Evolutionary conservation across 2,113 vertebrate genomes (phyloP), one percentile per base, ranked within the genome.

Genomic region (Elanoides forficatus): DNA sequence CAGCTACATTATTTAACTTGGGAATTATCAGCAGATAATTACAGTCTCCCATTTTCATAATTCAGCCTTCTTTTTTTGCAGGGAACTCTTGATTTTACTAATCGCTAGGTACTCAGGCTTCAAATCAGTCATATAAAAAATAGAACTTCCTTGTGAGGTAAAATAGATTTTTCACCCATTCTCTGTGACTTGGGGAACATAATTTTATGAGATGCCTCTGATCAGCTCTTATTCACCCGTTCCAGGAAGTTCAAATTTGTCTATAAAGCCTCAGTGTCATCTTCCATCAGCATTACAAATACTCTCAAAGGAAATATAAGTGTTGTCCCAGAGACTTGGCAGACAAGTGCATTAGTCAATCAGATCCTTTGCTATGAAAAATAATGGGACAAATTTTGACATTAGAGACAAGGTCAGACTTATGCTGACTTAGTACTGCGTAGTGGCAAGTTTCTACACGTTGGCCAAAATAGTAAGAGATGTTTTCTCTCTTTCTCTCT

Each of bases 211-310:
- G 15, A n/a, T 83, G 5, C 30, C 19, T 72, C 73, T 85, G 38
- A 60, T 70, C 25, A 67, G 40, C 32, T 85, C 38, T 80, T 88
- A 62, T 43, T 79, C 34, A 87, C 23, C 59, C 29, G 8, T 88
- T 95, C n/a, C 75, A 97, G 78, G 89, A 97, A 92, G 91, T 81
- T 90, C 22, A 87, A 90, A 92, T 82, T 92, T 9, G n/a, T 82
- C 71, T 90, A 6, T 90, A 63, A 90, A 79, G 7, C 55, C 14
- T 81, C 62, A 55, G 19, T 91, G 95, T 87, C 92, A 81, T 65
- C 71, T 95, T 97, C 74, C 30, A 81, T 89, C 88, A 93, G 81
- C 62, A 87, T 92, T 91, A 97, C 11, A 15, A 70, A 82, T 55
- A 56, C 25, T 48, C 59, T 93, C 62, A 91, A 88, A 92, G 30